These are phyloP conservation scores for Danio choprae DNA, from an alignment of 2,797 vertebrate genomes.

Conservation along the genomic window DNA sequence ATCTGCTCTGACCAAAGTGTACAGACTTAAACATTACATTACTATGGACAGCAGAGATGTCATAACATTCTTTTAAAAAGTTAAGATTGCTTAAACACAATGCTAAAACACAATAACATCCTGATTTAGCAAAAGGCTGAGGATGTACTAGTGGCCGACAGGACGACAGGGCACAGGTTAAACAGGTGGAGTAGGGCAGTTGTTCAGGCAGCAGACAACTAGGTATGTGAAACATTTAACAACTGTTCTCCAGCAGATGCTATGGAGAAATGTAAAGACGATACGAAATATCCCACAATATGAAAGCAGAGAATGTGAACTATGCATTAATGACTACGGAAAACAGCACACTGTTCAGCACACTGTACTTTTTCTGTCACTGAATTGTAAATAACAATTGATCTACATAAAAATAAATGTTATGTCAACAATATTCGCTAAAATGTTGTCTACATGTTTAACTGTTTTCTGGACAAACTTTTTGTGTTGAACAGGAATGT, in stretches of 20 bases:
- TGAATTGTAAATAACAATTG: too few relatives aligned
- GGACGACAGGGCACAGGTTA: constrained; percentile 2
- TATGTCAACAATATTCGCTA: too few relatives aligned
- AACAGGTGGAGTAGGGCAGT: constrained; percentile 57
- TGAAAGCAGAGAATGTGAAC: constrained; percentile 2
- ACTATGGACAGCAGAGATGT: neutral
- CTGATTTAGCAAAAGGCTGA: neutral
- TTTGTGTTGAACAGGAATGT: too few relatives aligned
- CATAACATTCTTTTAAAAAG: too few relatives aligned
- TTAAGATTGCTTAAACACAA: neutral
- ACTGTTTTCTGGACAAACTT: too few relatives aligned
- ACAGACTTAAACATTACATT: neutral
- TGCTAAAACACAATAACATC: neutral
- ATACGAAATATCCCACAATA: constrained; percentile 7
- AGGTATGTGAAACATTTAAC: constrained; percentile 66
- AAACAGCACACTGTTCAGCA: too few relatives aligned
- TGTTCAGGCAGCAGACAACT: constrained; percentile 57
- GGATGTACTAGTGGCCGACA: neutral
- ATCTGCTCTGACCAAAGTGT: neutral
- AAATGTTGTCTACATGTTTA: too few relatives aligned
- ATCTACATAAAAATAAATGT: too few relatives aligned
- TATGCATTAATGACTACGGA: constrained; percentile 31
- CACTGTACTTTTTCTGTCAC: too few relatives aligned
- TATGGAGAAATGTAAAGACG: constrained; percentile 29
- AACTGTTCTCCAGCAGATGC: constrained; percentile 63